phyloP scores from a whole-genome alignment of 2,888 invertebrate genomes.

The Sphinx pinastri region DNA sequence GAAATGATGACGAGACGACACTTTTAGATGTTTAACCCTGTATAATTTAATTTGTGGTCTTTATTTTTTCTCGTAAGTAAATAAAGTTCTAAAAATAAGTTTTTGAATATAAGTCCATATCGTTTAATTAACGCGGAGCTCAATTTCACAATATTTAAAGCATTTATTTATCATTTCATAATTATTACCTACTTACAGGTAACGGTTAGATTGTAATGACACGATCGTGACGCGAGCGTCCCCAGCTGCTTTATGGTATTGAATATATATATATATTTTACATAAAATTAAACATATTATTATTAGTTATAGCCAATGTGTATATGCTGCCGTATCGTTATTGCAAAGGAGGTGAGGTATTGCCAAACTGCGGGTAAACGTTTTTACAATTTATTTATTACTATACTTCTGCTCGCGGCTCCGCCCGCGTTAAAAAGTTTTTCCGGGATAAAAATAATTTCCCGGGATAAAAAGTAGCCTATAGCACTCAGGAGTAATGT shows the following conservation, averaged over 20 bases:
- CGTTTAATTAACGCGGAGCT: too few relatives aligned
- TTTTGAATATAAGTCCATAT: neutral
- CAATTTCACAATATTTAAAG: too few relatives aligned
- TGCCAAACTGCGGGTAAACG: too few relatives aligned
- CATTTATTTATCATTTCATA: too few relatives aligned
- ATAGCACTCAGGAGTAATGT: too few relatives aligned
- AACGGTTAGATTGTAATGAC: neutral
- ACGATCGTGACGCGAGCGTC: neutral
- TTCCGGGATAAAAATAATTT: too few relatives aligned
- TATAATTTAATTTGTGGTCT: neutral
- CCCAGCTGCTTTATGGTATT: conserved; percentile 1
- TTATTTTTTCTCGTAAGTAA: neutral
- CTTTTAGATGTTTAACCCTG: neutral
- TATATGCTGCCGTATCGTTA: neutral
- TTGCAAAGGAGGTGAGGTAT: neutral
- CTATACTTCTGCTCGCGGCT: too few relatives aligned
- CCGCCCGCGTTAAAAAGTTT: too few relatives aligned
- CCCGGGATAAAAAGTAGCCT: too few relatives aligned
- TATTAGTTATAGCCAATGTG: neutral
- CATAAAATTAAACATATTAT: neutral
- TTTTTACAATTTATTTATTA: too few relatives aligned
- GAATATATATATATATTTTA: neutral
- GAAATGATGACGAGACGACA: neutral
- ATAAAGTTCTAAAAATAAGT: neutral
- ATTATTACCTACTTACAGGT: too few relatives aligned